Percentiles rank a stretch among this genome's conserved stretches.
phyloP scores from a whole-genome alignment of 2,888 invertebrate genomes.

The Anthophora plumipes region DNA sequence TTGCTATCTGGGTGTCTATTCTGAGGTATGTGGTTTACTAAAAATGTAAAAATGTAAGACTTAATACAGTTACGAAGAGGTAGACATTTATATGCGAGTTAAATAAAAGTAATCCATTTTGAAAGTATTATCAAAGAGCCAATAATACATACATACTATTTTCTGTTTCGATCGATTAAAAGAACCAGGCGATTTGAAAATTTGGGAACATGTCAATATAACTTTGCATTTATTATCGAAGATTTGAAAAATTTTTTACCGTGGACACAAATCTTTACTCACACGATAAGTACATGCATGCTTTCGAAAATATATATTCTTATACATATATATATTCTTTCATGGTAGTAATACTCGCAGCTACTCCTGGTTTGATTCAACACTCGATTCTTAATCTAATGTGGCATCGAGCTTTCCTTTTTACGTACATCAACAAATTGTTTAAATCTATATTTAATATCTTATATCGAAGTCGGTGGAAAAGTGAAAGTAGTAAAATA shows the following conservation, averaged over 20 bases:
- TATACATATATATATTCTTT: slow-evolving; percentile 40
- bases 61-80: slow-evolving; percentile 83
- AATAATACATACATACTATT: slow-evolving; percentile 47
- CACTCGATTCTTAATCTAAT: slow-evolving; percentile 70
- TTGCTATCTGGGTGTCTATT: slow-evolving; percentile 75
- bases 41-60: slow-evolving; percentile 84
- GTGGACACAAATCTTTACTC: slow-evolving; percentile 72
- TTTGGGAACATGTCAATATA: slow-evolving; percentile 77
- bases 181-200: slow-evolving; percentile 79
- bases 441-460: slow-evolving; percentile 69
- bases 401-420: slow-evolving; percentile 62
- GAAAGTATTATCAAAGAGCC: slow-evolving; percentile 41
- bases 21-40: slow-evolving; percentile 84
- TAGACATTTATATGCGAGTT: slow-evolving; percentile 80
- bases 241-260: slow-evolving; percentile 58
- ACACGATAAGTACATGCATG: slow-evolving; percentile 70
- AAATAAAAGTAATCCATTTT: slow-evolving; percentile 71
- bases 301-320: slow-evolving; percentile 56
- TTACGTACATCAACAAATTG: slow-evolving; percentile 60
- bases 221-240: slow-evolving; percentile 51
- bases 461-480: slow-evolving; percentile 72
- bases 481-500: slow-evolving; percentile 81
- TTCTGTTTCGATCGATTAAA: slow-evolving; percentile 55
- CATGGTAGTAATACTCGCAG: slow-evolving; percentile 67
- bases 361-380: slow-evolving; percentile 69